Evolutionary conservation across 2,113 vertebrate genomes (phyloP).

Genomic region (Xenotilapia caudafasciata): DNA sequence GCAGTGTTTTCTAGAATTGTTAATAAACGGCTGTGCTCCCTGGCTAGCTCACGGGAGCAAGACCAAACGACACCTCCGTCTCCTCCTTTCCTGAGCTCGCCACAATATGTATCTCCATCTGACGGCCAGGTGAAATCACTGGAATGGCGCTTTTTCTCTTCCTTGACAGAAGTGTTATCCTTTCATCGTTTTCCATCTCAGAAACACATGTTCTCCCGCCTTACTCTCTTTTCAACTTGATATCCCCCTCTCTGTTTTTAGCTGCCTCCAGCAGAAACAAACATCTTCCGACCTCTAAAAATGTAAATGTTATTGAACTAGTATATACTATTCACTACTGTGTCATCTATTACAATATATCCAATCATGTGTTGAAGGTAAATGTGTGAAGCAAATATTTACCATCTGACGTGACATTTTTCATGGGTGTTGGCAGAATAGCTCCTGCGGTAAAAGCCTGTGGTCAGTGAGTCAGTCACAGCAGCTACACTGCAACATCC

Average conservation of each 20-base stretch:
- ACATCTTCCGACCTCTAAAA: neutral
- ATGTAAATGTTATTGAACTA: slow-evolving; percentile 1
- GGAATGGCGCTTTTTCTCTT: neutral
- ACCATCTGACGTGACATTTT: neutral
- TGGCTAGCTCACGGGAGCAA: too few species aligned
- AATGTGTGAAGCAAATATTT: neutral
- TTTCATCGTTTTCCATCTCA: slow-evolving; percentile 25
- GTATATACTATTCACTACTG: neutral
- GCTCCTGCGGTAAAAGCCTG: neutral
- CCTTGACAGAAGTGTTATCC: slow-evolving; percentile 32
- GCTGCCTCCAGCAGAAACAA: slow-evolving; percentile 16
- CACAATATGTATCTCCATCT: slow-evolving; percentile 40
- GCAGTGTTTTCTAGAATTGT: too few species aligned
- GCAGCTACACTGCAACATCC: neutral
- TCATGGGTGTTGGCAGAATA: neutral
- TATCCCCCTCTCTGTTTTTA: neutral
- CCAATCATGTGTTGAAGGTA: neutral
- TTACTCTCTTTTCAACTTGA: neutral
- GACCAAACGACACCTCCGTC: too few species aligned
- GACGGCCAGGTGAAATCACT: neutral
- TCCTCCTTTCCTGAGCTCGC: too few species aligned
- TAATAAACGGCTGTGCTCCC: too few species aligned
- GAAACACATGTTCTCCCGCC: slow-evolving; percentile 7
- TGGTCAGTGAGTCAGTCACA: neutral
- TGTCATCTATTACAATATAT: neutral